Conservation (phyloP, 2,888 invertebrate species). For the Bugulina stolonifera region DNA sequence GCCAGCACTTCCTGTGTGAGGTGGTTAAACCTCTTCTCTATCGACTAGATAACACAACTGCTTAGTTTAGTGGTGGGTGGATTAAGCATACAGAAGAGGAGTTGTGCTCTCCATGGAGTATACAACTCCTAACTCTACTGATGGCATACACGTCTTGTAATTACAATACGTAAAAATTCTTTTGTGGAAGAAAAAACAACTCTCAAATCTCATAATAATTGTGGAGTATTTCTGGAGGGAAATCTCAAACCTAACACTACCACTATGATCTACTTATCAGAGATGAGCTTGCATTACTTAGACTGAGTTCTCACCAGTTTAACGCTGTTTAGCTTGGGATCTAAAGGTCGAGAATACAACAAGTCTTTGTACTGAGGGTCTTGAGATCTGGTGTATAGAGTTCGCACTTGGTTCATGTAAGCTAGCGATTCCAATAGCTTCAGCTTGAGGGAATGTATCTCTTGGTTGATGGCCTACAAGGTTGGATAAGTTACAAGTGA, state of each 20-base stretch:
- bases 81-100: too few species aligned
- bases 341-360: not conserved
- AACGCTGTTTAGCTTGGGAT: not conserved
- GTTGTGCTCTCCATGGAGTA: too few species aligned
- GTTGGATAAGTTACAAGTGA: not conserved
- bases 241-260: too few species aligned
- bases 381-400: constrained; percentile 2
- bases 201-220: too few species aligned
- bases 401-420: constrained; percentile 85
- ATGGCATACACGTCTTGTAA: too few species aligned
- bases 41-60: not conserved
- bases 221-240: too few species aligned
- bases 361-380: not conserved
- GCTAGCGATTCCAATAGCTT: constrained; percentile 94
- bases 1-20: not conserved
- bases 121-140: too few species aligned
- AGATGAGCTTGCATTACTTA: too few species aligned
- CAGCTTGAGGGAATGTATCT: constrained; percentile 27
- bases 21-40: constrained; percentile 14
- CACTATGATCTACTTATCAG: too few species aligned
- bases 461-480: constrained; percentile 1
- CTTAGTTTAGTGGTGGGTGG: not conserved
- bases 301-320: constrained; percentile 23
- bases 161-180: too few species aligned
- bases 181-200: too few species aligned